Base-by-base conservation (phyloP, 2,888 invertebrate species). In the Acanthosepion pharaonis region DNA sequence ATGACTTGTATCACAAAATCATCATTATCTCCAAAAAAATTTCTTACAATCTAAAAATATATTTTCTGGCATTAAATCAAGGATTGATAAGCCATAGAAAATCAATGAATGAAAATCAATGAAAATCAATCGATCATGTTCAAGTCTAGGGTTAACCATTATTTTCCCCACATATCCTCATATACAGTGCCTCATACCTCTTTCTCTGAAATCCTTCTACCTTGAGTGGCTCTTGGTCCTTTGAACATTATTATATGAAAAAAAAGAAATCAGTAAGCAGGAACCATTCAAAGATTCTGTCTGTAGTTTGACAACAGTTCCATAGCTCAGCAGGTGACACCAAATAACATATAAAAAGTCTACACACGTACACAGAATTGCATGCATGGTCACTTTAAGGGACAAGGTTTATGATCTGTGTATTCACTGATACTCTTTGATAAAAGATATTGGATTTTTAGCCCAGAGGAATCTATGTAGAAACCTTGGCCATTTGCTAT, bases 261-360 rank as follows among this genome's bases (percentile, higher is more conserved):
- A 33, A 78, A n/a, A n/a, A 78, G 78, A 33, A 78, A 78, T 78
- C 78, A 78, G n/a, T 78, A 78, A 78, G n/a, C 78, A 78, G 78
- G 78, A 78, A 78, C 9, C n/a, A 78, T 78, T 78, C 78, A 78
- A n/a, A 78, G 78, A 78, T 8, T 78, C n/a, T n/a, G n/a, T 33
- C n/a, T 11, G 3, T 78, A 33, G n/a, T 15, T 78, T 78, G 78
- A n/a, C 78, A 78, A 78, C n/a, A 78, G 78, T n/a, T n/a, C n/a
- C 11, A 28, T 78, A n/a, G 78, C n/a, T 28, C 78, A 59, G 59
- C 59, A 59, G 59, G 59, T 59, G 59, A 23, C 59, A 59, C 20
- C 23, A 23, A 20, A 23, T 59, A 59, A 6, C 59, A 23, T 20
- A 59, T 23, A 20, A 59, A n/a, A 78, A 33, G 33, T 78, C 78